Conservation (phyloP, 2,113 vertebrate genomes). For the Agapornis roseicollis region DNA sequence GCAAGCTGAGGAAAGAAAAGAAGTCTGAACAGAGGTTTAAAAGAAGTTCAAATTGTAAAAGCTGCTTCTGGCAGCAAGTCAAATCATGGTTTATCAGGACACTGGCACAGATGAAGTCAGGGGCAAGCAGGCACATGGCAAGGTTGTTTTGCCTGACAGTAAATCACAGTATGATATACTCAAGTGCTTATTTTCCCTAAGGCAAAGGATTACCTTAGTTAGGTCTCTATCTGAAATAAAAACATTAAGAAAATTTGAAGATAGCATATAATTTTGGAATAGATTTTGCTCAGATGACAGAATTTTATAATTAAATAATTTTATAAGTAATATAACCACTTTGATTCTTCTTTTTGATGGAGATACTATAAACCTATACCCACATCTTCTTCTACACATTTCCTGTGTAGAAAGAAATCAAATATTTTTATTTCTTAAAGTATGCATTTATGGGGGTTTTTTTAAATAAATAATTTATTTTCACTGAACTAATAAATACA, state of each 20-base stretch:
- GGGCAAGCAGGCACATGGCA: neutral
- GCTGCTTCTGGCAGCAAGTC: neutral
- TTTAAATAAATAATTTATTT: neutral
- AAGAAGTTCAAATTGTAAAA: neutral
- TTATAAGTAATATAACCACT: neutral
- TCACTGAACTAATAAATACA: neutral
- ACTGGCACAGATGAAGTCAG: neutral
- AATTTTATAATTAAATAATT: neutral
- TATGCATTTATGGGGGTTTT: rapidly evolving
- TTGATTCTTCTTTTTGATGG: rapidly evolving
- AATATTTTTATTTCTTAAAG: neutral
- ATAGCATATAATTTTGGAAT: neutral
- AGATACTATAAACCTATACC: neutral
- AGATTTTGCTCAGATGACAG: neutral
- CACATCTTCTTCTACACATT: neutral
- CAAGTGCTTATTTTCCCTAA: neutral
- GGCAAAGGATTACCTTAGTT: neutral
- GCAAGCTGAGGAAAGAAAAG: neutral
- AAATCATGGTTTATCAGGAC: neutral
- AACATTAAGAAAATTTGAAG: neutral
- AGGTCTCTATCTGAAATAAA: neutral
- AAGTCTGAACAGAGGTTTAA: rapidly evolving
- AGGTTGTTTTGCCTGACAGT: neutral
- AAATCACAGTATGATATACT: neutral
- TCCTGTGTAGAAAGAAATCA: neutral